Conservation (phyloP, 2,113 vertebrate genomes). For the Theropithecus gelada region DNA sequence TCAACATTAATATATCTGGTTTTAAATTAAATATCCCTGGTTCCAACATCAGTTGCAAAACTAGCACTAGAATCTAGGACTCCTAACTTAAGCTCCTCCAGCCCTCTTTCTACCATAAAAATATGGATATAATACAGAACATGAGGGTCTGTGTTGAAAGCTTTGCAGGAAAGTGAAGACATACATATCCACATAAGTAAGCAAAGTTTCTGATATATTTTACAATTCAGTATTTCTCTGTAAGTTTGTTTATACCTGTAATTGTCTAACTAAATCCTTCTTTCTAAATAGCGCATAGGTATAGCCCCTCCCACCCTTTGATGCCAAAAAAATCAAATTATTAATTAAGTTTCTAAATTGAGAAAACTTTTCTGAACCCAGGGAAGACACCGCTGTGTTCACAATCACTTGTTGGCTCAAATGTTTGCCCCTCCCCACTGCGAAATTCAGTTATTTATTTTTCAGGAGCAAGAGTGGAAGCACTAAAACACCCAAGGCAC, state of each 20-base stretch:
- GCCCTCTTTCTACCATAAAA: not conserved
- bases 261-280: not conserved
- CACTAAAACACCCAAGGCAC: not conserved
- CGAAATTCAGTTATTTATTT: not conserved
- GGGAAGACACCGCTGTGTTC: not conserved
- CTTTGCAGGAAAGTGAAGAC: not conserved
- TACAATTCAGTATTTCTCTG: not conserved
- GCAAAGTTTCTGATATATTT: not conserved
- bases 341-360: not conserved
- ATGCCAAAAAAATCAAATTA: not conserved
- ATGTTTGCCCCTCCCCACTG: too few species aligned
- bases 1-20: conserved; percentile 32
- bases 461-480: not conserved
- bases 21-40: not conserved
- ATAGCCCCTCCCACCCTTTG: not conserved
- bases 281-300: not conserved
- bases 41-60: conserved; percentile 26
- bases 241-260: not conserved
- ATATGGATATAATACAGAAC: not conserved
- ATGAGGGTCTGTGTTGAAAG: not conserved
- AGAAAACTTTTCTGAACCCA: not conserved
- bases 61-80: not conserved
- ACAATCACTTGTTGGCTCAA: not conserved
- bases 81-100: not conserved
- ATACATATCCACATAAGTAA: not conserved